Base-by-base conservation (phyloP, 1,140 invertebrate species). In the Rhagoletis pomonella region DNA sequence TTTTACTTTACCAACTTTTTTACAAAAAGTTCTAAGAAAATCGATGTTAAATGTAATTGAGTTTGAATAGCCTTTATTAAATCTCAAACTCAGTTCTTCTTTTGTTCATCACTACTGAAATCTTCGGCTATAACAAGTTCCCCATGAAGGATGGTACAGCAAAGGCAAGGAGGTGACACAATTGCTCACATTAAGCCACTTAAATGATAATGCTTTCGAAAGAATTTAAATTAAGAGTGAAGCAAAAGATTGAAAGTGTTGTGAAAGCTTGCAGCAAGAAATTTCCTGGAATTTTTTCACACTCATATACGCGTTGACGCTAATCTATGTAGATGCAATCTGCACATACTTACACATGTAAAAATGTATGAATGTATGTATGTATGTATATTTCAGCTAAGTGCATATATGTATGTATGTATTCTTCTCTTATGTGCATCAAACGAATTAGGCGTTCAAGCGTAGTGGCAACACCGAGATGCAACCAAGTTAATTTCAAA, bases 401-500 rank as follows among this genome's bases (percentile, higher is more conserved):
- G 67, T 69, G 44, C 39, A 3, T 69, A 4, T 39, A 29, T 19
- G 29, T 29, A 29, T 29, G 29, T 29, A 29, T 29, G 12, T n/a
- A 42, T 42, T 0, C 0, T 17, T 69, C 14, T 44, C 7, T 39
- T 67, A 29, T 39, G 29, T 69, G 9, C 29, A 81, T 17, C 73
- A 19, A 50, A 81, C 67, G 67, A 69, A 69, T 69, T 69, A 44
- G 67, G 47, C 47, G 17, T 50, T 55, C 44, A 55, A 81, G 17
- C 73, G 14, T 50, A 81, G 73, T 81, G 73, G 42, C 73, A 81
- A 81, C 73, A n/a, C 73, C 9, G 47, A 81, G 50, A 12, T 42
- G 44, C 42, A 7, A 6, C 42, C 7, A 17, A 73, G 42, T 58
- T 81, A 81, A 81, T 81, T 55, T 42, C 17, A 81, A 81, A 81